Evolutionary conservation across 2,113 vertebrate genomes (phyloP).

Genomic region (Poicephalus gulielmi): DNA sequence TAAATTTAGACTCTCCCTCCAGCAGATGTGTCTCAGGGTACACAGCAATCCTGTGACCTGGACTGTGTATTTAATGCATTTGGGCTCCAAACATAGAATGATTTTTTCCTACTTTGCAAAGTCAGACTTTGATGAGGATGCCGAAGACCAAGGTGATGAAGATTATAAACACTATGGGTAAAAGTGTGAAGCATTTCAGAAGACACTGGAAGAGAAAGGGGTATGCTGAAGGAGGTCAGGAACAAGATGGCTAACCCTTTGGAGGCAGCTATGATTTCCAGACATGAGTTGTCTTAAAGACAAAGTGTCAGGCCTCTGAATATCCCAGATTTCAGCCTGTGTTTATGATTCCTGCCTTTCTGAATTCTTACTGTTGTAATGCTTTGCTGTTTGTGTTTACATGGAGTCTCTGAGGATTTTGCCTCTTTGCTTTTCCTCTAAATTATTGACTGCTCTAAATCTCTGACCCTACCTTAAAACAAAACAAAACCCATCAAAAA

Average conservation of each 20-base stretch:
- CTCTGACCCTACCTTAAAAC: background rate
- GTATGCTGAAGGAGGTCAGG: background rate
- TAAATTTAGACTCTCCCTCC: background rate
- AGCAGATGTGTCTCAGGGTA: background rate
- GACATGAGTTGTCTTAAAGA: background rate
- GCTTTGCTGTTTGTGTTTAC: background rate
- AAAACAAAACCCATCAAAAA: background rate
- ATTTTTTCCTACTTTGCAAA: background rate
- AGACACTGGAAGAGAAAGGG: background rate
- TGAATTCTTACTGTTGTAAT: background rate
- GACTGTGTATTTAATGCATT: background rate
- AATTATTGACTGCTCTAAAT: background rate
- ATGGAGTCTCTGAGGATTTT: background rate
- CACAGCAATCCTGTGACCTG: background rate
- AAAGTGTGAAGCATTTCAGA: background rate
- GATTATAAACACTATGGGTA: background rate
- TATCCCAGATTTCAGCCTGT: background rate
- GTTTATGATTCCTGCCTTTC: background rate
- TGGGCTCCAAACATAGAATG: background rate
- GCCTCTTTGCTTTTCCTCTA: background rate
- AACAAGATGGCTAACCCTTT: background rate
- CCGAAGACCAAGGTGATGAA: background rate
- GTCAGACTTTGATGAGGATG: background rate
- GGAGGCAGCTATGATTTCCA: background rate
- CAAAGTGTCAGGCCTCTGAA: background rate